A percentile compares a stretch with the other conserved stretches of the same genome.
Evolutionary conservation across 2,797 vertebrate species (phyloP).

Genomic region (Glossophaga mutica): DNA sequence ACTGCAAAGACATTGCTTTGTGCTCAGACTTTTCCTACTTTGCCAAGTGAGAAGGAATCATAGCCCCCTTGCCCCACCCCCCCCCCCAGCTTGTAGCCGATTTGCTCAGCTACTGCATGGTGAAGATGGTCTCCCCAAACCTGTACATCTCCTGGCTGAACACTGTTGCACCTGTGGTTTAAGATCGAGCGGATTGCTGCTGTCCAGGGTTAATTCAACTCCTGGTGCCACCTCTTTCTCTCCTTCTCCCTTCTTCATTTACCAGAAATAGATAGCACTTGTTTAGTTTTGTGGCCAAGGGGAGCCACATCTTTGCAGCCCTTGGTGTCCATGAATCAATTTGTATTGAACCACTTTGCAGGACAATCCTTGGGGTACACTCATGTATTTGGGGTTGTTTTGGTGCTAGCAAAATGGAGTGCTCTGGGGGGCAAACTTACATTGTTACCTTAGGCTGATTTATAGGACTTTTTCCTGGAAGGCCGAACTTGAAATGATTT

Average conservation of each 20-base stretch:
- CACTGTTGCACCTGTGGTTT: background rate
- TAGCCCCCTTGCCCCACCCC: fast-evolving
- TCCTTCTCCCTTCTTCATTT: background rate
- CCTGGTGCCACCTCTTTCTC: no score
- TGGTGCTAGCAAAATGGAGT: constrained; percentile 59
- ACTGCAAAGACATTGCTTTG: constrained; percentile 29
- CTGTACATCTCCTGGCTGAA: background rate
- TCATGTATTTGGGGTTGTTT: constrained; percentile 67
- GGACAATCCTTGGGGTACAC: constrained; percentile 47
- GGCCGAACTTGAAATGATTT: constrained; percentile 70
- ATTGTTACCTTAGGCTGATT: constrained; percentile 68
- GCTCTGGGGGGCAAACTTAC: constrained; percentile 40
- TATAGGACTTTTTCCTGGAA: constrained; percentile 62
- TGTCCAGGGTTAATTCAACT: background rate
- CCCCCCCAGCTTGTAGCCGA: no score
- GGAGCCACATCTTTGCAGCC: background rate
- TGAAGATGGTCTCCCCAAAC: background rate
- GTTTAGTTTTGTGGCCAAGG: background rate
- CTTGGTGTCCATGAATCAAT: constrained; percentile 20
- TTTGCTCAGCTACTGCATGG: background rate
- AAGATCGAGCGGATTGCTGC: background rate
- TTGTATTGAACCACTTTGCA: constrained; percentile 58
- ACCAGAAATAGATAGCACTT: background rate
- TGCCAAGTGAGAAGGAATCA: background rate
- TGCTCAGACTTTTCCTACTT: background rate